Base-by-base conservation (phyloP, 2,888 invertebrate genomes). In the Hemistola chrysoprasaria region DNA sequence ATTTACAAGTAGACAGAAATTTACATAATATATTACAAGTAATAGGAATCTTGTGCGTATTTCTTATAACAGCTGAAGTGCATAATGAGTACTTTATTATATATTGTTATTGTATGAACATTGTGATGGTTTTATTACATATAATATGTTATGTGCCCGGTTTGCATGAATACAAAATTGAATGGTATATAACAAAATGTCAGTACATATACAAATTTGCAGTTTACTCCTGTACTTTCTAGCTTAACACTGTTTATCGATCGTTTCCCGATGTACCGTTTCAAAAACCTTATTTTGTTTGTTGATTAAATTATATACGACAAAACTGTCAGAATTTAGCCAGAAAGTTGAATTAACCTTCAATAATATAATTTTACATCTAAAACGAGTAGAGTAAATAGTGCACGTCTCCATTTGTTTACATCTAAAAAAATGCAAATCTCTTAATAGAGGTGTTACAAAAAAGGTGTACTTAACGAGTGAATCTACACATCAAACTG, bases 371-470 rank as follows among this genome's bases (percentile, higher is more conserved):
- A 60, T 59, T 71, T 73, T 66, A 76, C 56, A 73, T 65, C 68
- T 72, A 78, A 74, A 75, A 67, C 63, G 63, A 71, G 58, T 63
- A 73, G 48, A 63, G 57, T 66, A 72, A 74, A 71, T 74, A 80
- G n/a, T n/a, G n/a, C 71, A 78, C 54, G 59, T 72, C 61, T 63
- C 69, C 78, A 71, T 67, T 73, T 44, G 65, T 74, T 71, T 77
- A 75, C 75, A 57, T 72, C 68, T 73, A 72, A 74, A 75, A 75
- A 68, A 86, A 86, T 84, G 83, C 82, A 81, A 82, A 75, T n/a
- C n/a, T n/a, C n/a, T n/a, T n/a, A n/a, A n/a, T n/a, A n/a, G n/a
- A n/a, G n/a, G n/a, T n/a, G n/a, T n/a, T n/a, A n/a, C n/a, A n/a
- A n/a, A n/a, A n/a, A n/a, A n/a, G n/a, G n/a, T n/a, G n/a, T n/a